Conservation (phyloP, 2,113 vertebrate species). For the Calidris pygmaea region DNA sequence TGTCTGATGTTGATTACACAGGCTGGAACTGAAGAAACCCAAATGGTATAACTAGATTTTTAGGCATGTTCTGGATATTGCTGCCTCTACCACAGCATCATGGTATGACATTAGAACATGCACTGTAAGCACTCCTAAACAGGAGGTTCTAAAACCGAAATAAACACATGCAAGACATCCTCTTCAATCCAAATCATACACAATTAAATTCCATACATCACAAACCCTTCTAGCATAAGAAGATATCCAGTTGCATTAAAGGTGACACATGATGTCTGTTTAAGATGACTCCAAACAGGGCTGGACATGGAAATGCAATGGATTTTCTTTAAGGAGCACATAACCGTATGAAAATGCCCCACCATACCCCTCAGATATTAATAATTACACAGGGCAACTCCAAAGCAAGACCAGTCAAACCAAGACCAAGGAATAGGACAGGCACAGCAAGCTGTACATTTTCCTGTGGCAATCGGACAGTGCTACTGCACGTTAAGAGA, state of each 20-base stretch:
- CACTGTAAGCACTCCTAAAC: background rate
- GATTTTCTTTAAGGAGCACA: background rate
- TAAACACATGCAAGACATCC: background rate
- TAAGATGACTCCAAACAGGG: background rate
- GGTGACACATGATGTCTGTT: background rate
- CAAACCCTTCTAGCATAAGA: background rate
- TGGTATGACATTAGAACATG: background rate
- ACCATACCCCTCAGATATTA: background rate
- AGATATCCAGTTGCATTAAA: background rate
- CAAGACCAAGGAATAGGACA: background rate
- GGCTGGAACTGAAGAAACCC: conserved; percentile 14
- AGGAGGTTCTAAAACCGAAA: background rate
- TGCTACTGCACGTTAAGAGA: background rate
- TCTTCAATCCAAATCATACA: background rate
- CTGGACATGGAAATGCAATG: background rate
- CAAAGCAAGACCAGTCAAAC: background rate
- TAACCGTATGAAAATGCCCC: background rate
- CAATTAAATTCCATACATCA: background rate
- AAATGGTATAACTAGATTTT: background rate
- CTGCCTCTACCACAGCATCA: conserved; percentile 3
- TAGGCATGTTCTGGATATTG: background rate
- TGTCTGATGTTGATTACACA: conserved; percentile 11
- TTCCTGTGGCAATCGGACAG: background rate
- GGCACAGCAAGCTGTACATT: background rate
- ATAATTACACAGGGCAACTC: background rate